Evolutionary conservation across 2,797 vertebrate species (phyloP).

Genomic region (Chromobotia macracanthus): DNA sequence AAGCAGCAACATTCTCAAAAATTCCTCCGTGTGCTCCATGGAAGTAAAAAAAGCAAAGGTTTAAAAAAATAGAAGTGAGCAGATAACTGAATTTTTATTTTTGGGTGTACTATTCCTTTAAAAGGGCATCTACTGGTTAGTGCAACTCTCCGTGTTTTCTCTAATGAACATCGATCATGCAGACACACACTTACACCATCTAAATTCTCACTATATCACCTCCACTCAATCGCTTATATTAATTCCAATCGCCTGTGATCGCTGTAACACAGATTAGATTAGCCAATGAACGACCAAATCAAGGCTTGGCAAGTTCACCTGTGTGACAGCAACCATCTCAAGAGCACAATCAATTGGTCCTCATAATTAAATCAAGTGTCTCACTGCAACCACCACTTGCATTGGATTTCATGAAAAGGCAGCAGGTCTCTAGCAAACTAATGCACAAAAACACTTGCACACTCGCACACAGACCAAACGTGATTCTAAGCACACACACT

Average conservation of each 20-base stretch:
- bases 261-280: conserved; percentile 70
- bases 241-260: conserved; percentile 67
- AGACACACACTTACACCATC: conserved; percentile 14
- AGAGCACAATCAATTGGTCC: conserved; percentile 75
- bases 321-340: conserved; percentile 68
- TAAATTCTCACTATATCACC: conserved; percentile 24
- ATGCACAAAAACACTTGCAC: conserved; percentile 47
- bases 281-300: conserved; percentile 75
- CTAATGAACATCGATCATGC: conserved; percentile 58
- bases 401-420: conserved; percentile 55
- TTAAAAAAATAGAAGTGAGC: background rate
- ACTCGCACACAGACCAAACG: conserved; percentile 22
- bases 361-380: conserved; percentile 69
- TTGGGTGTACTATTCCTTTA: background rate
- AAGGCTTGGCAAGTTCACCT: conserved; percentile 63
- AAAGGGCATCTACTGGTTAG: background rate
- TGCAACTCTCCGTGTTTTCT: conserved; percentile 11
- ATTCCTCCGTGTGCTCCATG: background rate
- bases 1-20: too few relatives aligned
- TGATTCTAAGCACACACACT: conserved; percentile 37
- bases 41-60: background rate
- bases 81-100: background rate
- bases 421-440: conserved; percentile 63
- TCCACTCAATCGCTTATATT: conserved; percentile 59
- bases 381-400: conserved; percentile 51